Base-by-base conservation (phyloP, 2,113 vertebrate species). In the Rhineura floridana region DNA sequence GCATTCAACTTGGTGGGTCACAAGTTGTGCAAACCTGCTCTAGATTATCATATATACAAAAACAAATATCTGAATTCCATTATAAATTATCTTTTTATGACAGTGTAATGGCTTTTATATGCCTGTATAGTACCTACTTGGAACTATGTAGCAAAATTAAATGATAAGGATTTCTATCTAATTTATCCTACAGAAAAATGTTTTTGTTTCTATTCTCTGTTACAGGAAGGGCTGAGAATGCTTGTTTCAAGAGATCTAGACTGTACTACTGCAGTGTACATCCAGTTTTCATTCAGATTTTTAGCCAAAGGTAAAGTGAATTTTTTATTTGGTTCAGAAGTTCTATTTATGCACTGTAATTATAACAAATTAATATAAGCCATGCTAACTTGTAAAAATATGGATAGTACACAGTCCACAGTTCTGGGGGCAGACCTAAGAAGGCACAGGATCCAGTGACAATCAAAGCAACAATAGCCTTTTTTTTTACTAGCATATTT, bases 221-320 rank as follows among this genome's bases (percentile, higher is more conserved):
- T 95, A 88, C 94, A 99, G 99, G 99, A 99, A 90, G 98, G 98
- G 70, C 94, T 99, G 63, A 97, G 99, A 86, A 98, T 99, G 98
- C 96, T 99, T 87, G 97, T 99, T 91, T 99, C 98, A 81, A 97
- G 97, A 94, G 98, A 99, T 94, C 95, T 99, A 72, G 98, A 99
- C 93, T 99, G 99, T 89, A 97, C 97, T 46, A 98, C 97, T 87
- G 98, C 98, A 0, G 95, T 99, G 87, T 99, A 99, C 93, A 98
- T 99, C 92, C 99, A 99, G 93, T 99, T 99, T 95, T 98, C 98
- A 82, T 98, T 99, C 89, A 98, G 98, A 94, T 99, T 99, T 96
- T 98, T 99, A 95, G 98, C 98, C 46, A 99, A 99, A 97, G 98
- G 99, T 99, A 95, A 95, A 96, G 76, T 75, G 33, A 77, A 4